These are phyloP conservation scores for Pocillopora meandrina DNA, from an alignment of 92 coral and sea anemone species.

Conservation along the genomic window DNA sequence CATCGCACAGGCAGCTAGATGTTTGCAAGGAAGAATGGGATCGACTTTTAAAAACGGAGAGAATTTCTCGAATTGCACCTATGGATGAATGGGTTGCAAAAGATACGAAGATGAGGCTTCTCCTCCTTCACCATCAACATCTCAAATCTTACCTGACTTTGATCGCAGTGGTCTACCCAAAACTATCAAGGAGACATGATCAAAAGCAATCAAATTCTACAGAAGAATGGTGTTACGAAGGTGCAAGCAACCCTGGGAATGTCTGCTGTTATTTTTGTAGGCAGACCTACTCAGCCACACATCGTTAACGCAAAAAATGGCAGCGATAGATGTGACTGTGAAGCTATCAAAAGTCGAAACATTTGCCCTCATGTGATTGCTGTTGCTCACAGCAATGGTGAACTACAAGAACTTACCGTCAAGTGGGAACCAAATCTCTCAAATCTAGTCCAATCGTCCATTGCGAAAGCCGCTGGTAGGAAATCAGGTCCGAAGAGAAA, in stretches of 20 bases:
- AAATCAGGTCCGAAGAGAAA: constrained; percentile 36
- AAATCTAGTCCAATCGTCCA: constrained; percentile 21
- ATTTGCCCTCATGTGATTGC: constrained; percentile 31
- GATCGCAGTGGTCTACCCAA: constrained; percentile 27
- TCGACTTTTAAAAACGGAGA: constrained; percentile 9
- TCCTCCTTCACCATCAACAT: not conserved
- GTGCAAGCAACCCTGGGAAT: constrained; percentile 1
- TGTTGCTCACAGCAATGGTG: not conserved
- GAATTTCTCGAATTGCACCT: constrained; percentile 16
- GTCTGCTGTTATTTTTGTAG: constrained; percentile 13
- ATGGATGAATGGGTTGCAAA: constrained; percentile 11
- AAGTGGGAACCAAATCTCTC: constrained; percentile 32
- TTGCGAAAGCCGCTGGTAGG: constrained; percentile 10
- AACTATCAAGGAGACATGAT: constrained; percentile 6
- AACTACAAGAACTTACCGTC: not conserved
- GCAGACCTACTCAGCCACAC: not conserved
- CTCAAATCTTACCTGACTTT: constrained; percentile 18
- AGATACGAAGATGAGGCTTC: not conserved
- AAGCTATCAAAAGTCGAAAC: constrained; percentile 8
- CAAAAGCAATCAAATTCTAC: constrained; percentile 24
- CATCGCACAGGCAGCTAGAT: constrained; percentile 12
- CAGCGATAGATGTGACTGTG: constrained; percentile 27
- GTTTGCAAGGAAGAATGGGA: constrained; percentile 29
- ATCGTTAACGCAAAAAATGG: constrained; percentile 13
- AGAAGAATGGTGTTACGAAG: constrained; percentile 39